These are phyloP conservation scores for Drymonia ruficornis DNA, from an alignment of 2,888 invertebrate species.

Conservation along the genomic window DNA sequence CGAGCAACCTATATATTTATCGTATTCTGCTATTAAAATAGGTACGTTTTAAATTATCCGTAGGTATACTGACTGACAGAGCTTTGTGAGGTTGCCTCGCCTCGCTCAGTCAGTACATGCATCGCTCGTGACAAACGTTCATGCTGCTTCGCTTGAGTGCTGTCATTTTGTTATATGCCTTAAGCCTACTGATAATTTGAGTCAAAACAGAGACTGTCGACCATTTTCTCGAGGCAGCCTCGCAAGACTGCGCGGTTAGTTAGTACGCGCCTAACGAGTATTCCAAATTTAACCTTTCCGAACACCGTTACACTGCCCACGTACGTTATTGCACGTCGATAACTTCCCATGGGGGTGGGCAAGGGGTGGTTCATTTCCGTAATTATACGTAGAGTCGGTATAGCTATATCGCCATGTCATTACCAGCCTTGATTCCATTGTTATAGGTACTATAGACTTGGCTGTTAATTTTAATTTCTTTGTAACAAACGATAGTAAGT, in stretches of 20 bases:
- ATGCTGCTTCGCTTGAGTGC: too few relatives aligned
- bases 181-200: too few relatives aligned
- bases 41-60: neutral
- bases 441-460: neutral
- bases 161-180: too few relatives aligned
- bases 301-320: constrained; percentile 6
- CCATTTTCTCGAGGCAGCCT: too few relatives aligned
- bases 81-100: too few relatives aligned
- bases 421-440: neutral
- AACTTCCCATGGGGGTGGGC: neutral
- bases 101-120: too few relatives aligned
- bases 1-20: neutral
- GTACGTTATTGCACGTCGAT: neutral
- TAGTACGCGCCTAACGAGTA: too few relatives aligned
- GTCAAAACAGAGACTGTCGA: too few relatives aligned
- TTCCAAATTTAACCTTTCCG: constrained; percentile 4
- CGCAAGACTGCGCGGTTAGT: too few relatives aligned
- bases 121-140: too few relatives aligned
- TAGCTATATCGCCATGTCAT: neutral
- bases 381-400: neutral
- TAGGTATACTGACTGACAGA: too few relatives aligned
- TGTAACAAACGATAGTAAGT: too few relatives aligned
- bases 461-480: neutral
- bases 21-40: neutral
- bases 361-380: neutral